Base-by-base conservation (phyloP, 2,888 invertebrate genomes). In the Amblyjoppa proteus region DNA sequence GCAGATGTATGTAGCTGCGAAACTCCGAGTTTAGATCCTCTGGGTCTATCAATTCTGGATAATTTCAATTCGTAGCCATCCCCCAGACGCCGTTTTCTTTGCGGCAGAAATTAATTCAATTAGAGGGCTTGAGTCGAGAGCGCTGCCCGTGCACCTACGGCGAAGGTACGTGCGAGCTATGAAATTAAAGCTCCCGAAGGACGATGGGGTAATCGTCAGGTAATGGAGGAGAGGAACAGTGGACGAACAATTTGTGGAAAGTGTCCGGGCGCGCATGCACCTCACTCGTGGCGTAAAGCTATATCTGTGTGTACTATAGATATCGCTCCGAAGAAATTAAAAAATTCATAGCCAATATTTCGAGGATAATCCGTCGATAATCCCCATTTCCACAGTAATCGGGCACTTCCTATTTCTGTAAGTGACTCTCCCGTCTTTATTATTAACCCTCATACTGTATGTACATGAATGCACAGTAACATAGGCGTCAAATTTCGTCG, bases 111-210 rank as follows among this genome's bases (percentile, higher is more conserved):
- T 70, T 81, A 75, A 81, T 76, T 81, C 49, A 70, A 81, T 76
- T 76, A 75, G 70, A 81, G 38, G 69, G 58, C 38, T 38, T 51
- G 25, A 28, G 58, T 28, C 25, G 58, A 4, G 25, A 25, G 70
- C 5, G n/a, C n/a, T 34, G 16, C 7, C 64, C 31, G n/a, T 64
- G 64, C 7, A 6, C n/a, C n/a, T 28, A 56, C 7, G 28, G 16
- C 7, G 6, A 71, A 64, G 9, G 38, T 31, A 45, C 41, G 68
- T 56, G 34, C 31, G 11, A 74, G 53, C 31, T 34, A 70, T 56
- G 66, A 38, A 82, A 71, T 77, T 76, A 45, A 71, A 71, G 69
- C 61, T 71, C 82, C 71, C 77, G 20, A 73, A 73, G 77, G 71
- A 58, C 71, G 66, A 73, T 34, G 58, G 20, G 49, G 51, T 71